Evolutionary conservation across 2,113 vertebrate species (phyloP).

Genomic region (Dinomys branickii): DNA sequence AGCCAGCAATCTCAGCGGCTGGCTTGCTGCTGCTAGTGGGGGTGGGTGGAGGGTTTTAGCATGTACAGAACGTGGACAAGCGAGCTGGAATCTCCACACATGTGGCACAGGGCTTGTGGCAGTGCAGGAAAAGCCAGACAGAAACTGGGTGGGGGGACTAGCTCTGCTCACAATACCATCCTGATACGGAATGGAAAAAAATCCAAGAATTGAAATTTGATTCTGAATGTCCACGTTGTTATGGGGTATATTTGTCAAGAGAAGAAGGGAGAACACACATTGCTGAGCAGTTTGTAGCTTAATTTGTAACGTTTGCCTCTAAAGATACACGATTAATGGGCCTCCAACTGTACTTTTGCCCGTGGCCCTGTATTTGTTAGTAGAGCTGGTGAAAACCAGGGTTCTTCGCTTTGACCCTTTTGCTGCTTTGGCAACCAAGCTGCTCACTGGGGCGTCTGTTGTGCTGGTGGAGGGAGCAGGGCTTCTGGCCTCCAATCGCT

Average conservation of each 20-base stretch:
- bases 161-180: background rate
- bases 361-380: background rate
- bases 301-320: background rate
- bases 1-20: background rate
- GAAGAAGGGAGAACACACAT: background rate
- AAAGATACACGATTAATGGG: fast-evolving
- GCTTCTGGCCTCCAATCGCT: fast-evolving
- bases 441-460: no score
- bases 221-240: background rate
- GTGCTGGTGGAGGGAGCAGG: background rate
- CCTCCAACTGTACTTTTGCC: background rate
- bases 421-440: background rate
- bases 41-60: background rate
- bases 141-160: fast-evolving
- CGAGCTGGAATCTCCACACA: fast-evolving
- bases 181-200: background rate
- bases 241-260: background rate
- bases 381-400: background rate
- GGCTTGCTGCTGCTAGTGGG: background rate
- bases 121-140: background rate
- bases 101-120: background rate
- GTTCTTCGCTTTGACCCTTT: no score
- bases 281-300: background rate
- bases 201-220: background rate
- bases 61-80: background rate